Evolutionary conservation across 2,113 vertebrate species (phyloP).

Genomic region (Nesogale talazaci): DNA sequence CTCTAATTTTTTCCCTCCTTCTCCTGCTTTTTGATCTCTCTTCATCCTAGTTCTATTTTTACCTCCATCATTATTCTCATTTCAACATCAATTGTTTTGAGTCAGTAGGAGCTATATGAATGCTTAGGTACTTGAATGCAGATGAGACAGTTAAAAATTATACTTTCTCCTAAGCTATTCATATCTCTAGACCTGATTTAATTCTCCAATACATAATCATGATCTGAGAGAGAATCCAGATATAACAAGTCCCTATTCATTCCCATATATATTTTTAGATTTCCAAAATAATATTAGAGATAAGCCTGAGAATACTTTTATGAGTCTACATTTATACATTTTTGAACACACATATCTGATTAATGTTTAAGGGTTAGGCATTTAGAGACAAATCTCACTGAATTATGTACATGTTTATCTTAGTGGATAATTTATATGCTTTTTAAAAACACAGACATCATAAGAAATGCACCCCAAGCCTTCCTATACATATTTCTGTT

Average conservation of each 20-base stretch:
- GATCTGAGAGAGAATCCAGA: neutral
- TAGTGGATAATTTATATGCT: slow-evolving; percentile 23
- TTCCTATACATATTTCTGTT: slow-evolving; percentile 34
- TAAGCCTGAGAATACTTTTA: neutral
- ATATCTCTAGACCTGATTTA: neutral
- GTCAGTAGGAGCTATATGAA: neutral
- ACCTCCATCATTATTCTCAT: neutral
- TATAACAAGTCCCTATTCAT: neutral
- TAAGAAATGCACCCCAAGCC: slow-evolving; percentile 6
- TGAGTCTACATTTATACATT: slow-evolving; percentile 13
- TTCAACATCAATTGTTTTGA: neutral
- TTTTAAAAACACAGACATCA: neutral
- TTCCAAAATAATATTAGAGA: slow-evolving; percentile 12
- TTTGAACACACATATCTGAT: slow-evolving; percentile 3
- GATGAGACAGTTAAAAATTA: neutral
- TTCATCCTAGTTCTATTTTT: neutral
- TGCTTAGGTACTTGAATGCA: neutral
- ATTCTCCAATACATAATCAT: neutral
- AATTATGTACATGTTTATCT: slow-evolving; percentile 34
- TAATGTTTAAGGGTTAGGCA: slow-evolving; percentile 28
- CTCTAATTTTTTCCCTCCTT: neutral
- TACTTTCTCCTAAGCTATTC: slow-evolving; percentile 1
- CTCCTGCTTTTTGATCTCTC: neutral
- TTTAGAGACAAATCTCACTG: slow-evolving; percentile 17
- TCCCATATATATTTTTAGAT: neutral